A percentile compares a stretch with the other conserved stretches of the same genome.
phyloP scores from a whole-genome alignment of 2,113 vertebrate species.

The Bungarus multicinctus region DNA sequence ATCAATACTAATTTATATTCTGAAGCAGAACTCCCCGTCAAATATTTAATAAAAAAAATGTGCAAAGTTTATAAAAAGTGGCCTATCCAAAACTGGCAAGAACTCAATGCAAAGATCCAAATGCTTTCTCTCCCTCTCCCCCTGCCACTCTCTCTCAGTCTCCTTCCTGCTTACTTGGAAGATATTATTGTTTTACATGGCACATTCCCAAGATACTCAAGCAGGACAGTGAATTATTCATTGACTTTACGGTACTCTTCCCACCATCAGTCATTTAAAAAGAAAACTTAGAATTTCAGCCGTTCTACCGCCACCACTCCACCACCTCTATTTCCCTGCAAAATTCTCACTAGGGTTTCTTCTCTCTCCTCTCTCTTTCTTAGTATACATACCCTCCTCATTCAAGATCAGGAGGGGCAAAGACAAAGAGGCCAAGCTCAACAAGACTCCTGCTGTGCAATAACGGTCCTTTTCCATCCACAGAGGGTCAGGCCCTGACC shows the following conservation, averaged over 20 bases:
- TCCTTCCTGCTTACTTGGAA: conserved; percentile 57
- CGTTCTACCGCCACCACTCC: conserved; percentile 25
- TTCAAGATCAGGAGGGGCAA: conserved; percentile 31
- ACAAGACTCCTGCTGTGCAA: conserved; percentile 68
- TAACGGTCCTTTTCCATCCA: conserved; percentile 59
- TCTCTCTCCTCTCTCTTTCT: background rate
- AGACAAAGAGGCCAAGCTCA: conserved; percentile 69
- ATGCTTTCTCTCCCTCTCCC: conserved; percentile 1
- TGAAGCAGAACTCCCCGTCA: conserved; percentile 44
- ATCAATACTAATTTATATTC: conserved; percentile 31
- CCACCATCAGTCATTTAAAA: conserved; percentile 45
- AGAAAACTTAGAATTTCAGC: conserved; percentile 37
- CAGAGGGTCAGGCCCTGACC: conserved; percentile 56
- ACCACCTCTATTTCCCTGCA: conserved; percentile 39
- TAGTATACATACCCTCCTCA: conserved; percentile 1
- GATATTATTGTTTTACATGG: conserved; percentile 68
- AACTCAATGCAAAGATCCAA: conserved; percentile 27
- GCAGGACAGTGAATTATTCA: conserved; percentile 69
- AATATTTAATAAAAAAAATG: conserved; percentile 47
- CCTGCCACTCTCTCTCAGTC: conserved; percentile 30
- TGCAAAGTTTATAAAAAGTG: conserved; percentile 11
- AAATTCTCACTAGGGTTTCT: conserved; percentile 39
- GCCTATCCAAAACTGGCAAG: conserved; percentile 42
- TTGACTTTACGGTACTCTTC: conserved; percentile 64
- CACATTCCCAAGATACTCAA: conserved; percentile 63